Conservation (phyloP, 2,113 vertebrate species). For the Microcebus murinus region DNA sequence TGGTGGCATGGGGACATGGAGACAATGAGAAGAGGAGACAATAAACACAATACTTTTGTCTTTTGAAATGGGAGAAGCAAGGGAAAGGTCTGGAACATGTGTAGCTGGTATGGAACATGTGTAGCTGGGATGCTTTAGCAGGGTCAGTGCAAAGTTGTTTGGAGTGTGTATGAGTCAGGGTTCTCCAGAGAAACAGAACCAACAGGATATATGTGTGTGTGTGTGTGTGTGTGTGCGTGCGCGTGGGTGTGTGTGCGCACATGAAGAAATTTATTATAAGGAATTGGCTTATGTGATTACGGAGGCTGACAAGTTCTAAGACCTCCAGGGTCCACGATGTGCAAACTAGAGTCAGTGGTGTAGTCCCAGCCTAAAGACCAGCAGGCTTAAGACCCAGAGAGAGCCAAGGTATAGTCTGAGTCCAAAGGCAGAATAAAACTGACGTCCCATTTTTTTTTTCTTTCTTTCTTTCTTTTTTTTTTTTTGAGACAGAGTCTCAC, state of each 20-base stretch:
- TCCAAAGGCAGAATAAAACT: background rate
- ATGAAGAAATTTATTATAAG: background rate
- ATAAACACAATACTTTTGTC: background rate
- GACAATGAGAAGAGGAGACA: background rate
- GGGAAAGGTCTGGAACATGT: background rate
- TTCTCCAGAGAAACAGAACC: background rate
- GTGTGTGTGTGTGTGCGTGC: background rate
- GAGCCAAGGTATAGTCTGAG: background rate
- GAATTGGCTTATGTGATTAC: background rate
- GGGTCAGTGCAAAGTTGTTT: background rate
- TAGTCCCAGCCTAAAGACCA: background rate
- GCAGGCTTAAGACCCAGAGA: background rate
- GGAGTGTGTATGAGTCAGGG: background rate
- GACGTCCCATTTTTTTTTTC: background rate
- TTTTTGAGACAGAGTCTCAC: too few species aligned
- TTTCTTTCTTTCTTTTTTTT: too few species aligned
- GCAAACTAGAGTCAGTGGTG: background rate
- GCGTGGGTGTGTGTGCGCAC: background rate
- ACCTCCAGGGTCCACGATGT: background rate
- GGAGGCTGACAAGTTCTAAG: background rate
- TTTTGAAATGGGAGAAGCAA: conserved; percentile 3
- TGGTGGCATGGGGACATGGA: background rate
- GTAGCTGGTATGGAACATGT: background rate
- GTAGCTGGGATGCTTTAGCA: background rate
- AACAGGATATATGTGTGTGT: background rate